These are phyloP conservation scores for Lasioglossum marginatum DNA, from an alignment of 2,888 invertebrate species.

Conservation along the genomic window DNA sequence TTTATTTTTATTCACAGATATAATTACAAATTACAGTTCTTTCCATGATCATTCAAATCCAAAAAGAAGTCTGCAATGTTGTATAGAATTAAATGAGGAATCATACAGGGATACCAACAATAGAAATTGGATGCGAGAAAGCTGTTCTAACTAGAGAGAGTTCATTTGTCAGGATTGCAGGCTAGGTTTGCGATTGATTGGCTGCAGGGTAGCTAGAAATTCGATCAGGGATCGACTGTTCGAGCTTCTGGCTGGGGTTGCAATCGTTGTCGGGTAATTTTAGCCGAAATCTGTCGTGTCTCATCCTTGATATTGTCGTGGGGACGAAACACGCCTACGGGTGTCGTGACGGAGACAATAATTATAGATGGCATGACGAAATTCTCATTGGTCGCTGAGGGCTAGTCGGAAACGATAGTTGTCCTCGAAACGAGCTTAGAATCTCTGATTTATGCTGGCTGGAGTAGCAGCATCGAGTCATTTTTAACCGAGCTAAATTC, in stretches of 20 bases:
- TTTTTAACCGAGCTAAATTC: background rate
- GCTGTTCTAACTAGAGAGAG: no score
- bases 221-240: conserved; percentile 7
- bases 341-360: conserved; percentile 29
- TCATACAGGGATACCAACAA: no score
- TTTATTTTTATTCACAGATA: background rate
- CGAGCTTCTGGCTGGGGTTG: conserved; percentile 21
- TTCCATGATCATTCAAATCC: no score
- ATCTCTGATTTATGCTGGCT: background rate
- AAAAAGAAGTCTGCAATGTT: background rate
- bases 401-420: conserved; percentile 6
- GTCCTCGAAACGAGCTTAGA: background rate
- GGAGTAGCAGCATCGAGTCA: background rate
- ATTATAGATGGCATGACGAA: conserved; percentile 58
- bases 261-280: conserved; percentile 61
- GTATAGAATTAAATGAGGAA: background rate
- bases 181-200: background rate
- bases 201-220: conserved; percentile 16
- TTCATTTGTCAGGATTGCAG: background rate
- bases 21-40: no score
- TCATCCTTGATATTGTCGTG: conserved; percentile 57
- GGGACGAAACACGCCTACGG: conserved; percentile 17
- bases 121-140: no score
- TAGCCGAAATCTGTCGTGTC: conserved; percentile 46
- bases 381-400: conserved; percentile 29